Evolutionary conservation across 2,113 vertebrate species (phyloP).

Genomic region (Pampusana beccarii): DNA sequence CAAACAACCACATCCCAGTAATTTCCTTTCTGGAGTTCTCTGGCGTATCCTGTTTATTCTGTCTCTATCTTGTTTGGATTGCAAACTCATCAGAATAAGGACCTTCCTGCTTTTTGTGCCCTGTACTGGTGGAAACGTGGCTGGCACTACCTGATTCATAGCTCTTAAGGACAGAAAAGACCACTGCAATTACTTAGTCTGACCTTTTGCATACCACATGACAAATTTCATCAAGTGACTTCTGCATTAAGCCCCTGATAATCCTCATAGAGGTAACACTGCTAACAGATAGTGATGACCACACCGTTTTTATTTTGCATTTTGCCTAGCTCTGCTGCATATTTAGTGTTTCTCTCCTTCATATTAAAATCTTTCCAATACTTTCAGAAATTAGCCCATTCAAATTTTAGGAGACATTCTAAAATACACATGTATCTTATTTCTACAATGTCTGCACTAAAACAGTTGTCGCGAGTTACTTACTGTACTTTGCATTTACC

Average conservation of each 20-base stretch:
- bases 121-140: not conserved
- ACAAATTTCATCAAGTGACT: not conserved
- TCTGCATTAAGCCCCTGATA: not conserved
- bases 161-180: not conserved
- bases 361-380: not conserved
- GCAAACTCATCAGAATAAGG: constrained; percentile 21
- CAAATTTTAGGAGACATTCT: not conserved
- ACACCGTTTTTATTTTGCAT: not conserved
- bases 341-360: not conserved
- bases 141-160: not conserved
- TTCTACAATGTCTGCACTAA: not conserved
- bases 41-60: constrained; percentile 35
- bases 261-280: fast-evolving
- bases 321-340: not conserved
- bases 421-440: not conserved
- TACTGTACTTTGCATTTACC: not conserved
- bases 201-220: not conserved
- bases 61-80: constrained; percentile 22
- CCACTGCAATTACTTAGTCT: not conserved
- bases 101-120: not conserved
- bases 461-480: not conserved
- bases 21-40: constrained; percentile 37
- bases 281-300: not conserved
- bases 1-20: constrained; percentile 8
- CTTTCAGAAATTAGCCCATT: not conserved